phyloP scores from a whole-genome alignment of 2,888 invertebrate species.

The Synergus laeviventris region DNA sequence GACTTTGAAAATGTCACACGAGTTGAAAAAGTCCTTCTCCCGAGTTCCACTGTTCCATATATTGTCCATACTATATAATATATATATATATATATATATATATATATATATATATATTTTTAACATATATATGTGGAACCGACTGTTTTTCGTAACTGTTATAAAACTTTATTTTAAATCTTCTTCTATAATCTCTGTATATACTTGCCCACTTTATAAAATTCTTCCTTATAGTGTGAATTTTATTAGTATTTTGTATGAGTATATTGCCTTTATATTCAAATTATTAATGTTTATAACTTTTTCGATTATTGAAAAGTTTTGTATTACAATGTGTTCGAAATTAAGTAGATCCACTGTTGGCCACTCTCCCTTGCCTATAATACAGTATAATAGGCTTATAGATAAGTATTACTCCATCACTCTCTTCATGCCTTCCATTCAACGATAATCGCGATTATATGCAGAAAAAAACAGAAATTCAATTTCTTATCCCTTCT shows the following conservation, averaged over 20 bases:
- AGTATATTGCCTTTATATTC: neutral
- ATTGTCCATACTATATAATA: too few species aligned
- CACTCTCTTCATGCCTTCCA: neutral
- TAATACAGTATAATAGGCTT: neutral
- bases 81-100: too few species aligned
- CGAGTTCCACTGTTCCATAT: too few species aligned
- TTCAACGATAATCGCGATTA: neutral
- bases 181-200: neutral
- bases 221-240: neutral
- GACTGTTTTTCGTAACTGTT: too few species aligned
- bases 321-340: neutral
- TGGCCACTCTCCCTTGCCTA: neutral
- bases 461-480: neutral
- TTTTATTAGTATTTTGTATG: neutral
- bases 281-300: neutral
- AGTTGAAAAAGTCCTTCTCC: too few species aligned
- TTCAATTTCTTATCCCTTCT: neutral
- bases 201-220: neutral
- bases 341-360: neutral
- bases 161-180: too few species aligned
- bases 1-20: too few species aligned
- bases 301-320: neutral
- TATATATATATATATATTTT: too few species aligned
- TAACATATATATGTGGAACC: too few species aligned
- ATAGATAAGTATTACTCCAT: conserved; percentile 11